Base-by-base conservation (phyloP, 2,113 vertebrate species). In the Carassius carassius region DNA sequence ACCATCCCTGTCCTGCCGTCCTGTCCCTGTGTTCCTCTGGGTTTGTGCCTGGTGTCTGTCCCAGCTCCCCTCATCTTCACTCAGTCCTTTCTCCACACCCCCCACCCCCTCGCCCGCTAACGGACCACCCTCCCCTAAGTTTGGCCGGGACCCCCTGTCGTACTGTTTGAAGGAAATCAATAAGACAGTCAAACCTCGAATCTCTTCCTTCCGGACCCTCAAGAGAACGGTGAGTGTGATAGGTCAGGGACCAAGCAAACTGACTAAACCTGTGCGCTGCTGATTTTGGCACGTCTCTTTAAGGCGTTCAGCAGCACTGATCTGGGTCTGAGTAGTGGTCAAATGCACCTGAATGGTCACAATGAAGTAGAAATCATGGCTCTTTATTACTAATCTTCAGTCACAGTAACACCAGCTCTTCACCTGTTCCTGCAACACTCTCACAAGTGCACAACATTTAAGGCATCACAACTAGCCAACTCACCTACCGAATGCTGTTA, bases 91-190 rank as follows among this genome's bases (percentile, higher is more conserved):
- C 91, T 92, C 92, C 86, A 90, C 93, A 74, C 90, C 94, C 90
- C 94, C 94, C 1, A 90, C 91, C 88, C 93, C 94, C 84, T 94
- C 93, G 86, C 93, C 94, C 82, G 91, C 94, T 95, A 97, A 97
- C 21, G 95, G 96, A 96, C 93, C 94, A 95, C 92, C 94, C 13
- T 97, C 96, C 94, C 96, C 96, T 88, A 96, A 96, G 94, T 96
- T 96, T 92, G 94, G 94, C 95, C 96, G 94, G 92, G 96, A 97
- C 92, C 95, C 96, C 86, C 92, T 97, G 94, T 96, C 96, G 91
- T 96, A 97, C 96, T 96, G 95, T 96, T 95, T 97, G 95, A 97
- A 96, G 90, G 96, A 97, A 95, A 96, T 97, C 95, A 97, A 96
- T 97, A 97, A 96, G 95, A 96, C 96, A 90, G 96, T 97, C 95